Evolutionary conservation across 2,797 vertebrate genomes (phyloP).

Genomic region (Pipistrellus pygmaeus): DNA sequence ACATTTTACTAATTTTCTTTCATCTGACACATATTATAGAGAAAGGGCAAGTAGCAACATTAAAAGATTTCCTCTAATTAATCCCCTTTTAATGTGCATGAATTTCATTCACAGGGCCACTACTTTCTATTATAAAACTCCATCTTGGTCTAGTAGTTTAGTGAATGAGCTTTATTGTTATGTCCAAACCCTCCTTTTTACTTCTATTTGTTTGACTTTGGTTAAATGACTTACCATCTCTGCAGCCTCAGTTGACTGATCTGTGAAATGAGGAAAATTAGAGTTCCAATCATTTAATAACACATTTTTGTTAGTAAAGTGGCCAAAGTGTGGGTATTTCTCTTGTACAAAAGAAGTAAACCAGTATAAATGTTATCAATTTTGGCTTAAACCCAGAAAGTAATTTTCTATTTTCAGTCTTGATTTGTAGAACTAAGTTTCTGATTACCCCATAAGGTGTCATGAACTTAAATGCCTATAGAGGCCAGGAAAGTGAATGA

Average conservation of each 20-base stretch:
- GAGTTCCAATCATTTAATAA: not conserved
- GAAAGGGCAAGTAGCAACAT: no score
- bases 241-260: not conserved
- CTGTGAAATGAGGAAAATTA: not conserved
- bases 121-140: not conserved
- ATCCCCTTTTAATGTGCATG: no score
- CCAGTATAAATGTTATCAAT: not conserved
- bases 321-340: not conserved
- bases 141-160: not conserved
- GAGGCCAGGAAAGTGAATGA: not conserved
- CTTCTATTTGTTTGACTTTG: not conserved
- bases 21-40: no score
- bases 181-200: not conserved
- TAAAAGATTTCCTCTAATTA: no score
- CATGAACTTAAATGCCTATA: not conserved
- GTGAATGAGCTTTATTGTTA: not conserved
- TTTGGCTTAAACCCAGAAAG: not conserved
- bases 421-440: not conserved
- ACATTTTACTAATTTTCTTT: no score
- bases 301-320: not conserved
- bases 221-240: not conserved
- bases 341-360: not conserved
- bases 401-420: not conserved
- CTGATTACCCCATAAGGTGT: not conserved
- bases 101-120: no score